Evolutionary conservation across 2,797 vertebrate species (phyloP).

Genomic region (Lepus oiostolus): DNA sequence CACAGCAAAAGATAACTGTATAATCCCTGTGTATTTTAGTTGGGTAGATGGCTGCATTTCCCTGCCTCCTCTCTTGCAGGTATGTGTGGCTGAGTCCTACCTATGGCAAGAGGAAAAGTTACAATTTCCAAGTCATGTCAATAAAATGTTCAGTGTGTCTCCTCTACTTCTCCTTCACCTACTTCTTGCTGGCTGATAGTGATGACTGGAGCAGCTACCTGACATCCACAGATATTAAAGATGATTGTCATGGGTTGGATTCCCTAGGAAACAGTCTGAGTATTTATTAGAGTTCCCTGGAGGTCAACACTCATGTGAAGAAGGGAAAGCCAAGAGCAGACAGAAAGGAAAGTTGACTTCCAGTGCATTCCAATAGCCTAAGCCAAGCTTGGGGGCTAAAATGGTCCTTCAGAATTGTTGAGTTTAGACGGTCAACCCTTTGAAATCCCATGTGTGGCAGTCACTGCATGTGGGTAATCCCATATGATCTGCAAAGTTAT

Average conservation of each 20-base stretch:
- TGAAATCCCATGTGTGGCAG: not conserved
- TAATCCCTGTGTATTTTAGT: not conserved
- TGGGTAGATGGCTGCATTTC: not conserved
- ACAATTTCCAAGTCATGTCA: not conserved
- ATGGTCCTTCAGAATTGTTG: not conserved
- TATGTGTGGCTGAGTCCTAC: not conserved
- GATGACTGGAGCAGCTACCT: not conserved
- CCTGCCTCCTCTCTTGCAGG: not conserved
- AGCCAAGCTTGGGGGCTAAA: not conserved
- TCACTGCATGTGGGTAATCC: not conserved
- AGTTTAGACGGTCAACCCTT: not conserved
- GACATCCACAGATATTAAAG: not conserved
- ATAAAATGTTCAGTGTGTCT: not conserved
- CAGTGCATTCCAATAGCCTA: not conserved
- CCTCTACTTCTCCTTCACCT: not conserved
- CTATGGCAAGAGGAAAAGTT: not conserved
- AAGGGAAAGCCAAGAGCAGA: not conserved
- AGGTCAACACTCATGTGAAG: not conserved
- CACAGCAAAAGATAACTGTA: not conserved
- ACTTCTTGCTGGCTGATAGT: not conserved
- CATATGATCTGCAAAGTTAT: not conserved
- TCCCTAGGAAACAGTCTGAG: not conserved
- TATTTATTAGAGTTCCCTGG: not conserved
- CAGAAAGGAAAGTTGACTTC: not conserved
- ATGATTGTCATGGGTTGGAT: not conserved